phyloP scores from a whole-genome alignment of 1,140 invertebrate species.

The Atopsyche davidsoni region DNA sequence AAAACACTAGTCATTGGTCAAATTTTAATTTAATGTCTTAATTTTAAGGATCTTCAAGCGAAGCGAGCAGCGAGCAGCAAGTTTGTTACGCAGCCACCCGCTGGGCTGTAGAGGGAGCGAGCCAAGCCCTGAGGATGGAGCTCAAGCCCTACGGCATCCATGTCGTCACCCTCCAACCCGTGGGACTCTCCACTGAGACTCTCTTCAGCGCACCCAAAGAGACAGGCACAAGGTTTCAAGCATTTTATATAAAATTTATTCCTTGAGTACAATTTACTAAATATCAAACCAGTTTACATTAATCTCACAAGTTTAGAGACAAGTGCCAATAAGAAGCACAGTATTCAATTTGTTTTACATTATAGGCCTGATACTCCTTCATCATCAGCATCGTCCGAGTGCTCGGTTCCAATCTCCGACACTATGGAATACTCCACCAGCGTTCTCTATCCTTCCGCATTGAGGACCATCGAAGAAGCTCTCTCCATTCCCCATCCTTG shows the following conservation, averaged over 20 bases:
- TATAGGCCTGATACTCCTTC: constrained; percentile 42
- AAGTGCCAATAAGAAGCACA: too few relatives aligned
- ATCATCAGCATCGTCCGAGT: constrained; percentile 31
- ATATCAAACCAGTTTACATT: too few relatives aligned
- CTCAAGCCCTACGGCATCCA: constrained; percentile 61
- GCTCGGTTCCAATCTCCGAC: constrained; percentile 47
- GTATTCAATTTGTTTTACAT: constrained; percentile 1
- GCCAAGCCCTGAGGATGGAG: constrained; percentile 61
- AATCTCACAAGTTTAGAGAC: too few relatives aligned
- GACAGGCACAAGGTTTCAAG: constrained; percentile 24
- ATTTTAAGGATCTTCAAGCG: constrained; percentile 25
- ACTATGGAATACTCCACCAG: constrained; percentile 29
- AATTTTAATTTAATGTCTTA: constrained; percentile 12
- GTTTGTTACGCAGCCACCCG: constrained; percentile 64
- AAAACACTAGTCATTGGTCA: constrained; percentile 27
- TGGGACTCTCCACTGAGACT: constrained; percentile 56
- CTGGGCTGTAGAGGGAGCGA: constrained; percentile 66
- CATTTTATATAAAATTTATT: not conserved
- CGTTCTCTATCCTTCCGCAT: constrained; percentile 38
- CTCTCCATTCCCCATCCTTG: constrained; percentile 39
- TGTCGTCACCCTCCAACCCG: constrained; percentile 70
- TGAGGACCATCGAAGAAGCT: constrained; percentile 44
- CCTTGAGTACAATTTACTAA: not conserved
- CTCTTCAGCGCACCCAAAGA: constrained; percentile 28
- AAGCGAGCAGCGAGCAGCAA: constrained; percentile 45